A percentile compares a stretch with the other conserved stretches of the same genome.
phyloP scores from a whole-genome alignment of 1,140 invertebrate species.

The Pseudomyrmex dendroicus region DNA sequence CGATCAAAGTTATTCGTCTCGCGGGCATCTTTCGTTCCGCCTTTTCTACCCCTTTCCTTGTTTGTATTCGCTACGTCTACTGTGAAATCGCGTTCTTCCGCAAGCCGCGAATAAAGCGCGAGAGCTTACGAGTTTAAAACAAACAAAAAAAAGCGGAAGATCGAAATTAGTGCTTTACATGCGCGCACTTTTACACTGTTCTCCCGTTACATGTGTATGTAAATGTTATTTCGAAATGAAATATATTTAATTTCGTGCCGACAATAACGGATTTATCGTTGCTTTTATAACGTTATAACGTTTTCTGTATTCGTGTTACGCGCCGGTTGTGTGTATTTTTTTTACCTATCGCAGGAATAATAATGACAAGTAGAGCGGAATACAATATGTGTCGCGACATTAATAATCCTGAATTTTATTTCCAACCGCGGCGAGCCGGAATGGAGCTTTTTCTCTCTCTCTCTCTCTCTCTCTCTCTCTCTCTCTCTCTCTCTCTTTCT shows the following conservation, averaged over 20 bases:
- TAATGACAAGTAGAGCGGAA: constrained; percentile 21
- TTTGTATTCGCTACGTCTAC: not conserved
- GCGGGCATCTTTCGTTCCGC: not conserved
- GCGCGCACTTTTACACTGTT: not conserved
- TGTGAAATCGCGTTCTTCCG: too few relatives aligned
- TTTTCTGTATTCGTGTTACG: not conserved
- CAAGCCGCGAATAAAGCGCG: not conserved
- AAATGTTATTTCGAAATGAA: not conserved
- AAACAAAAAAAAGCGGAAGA: not conserved
- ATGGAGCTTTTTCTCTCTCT: constrained; percentile 14
- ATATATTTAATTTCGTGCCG: not conserved
- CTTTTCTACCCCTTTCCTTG: not conserved
- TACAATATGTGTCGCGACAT: constrained; percentile 20
- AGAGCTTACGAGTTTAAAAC: not conserved
- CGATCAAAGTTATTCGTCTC: constrained; percentile 43
- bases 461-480: not conserved
- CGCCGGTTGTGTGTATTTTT: too few relatives aligned
- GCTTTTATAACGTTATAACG: not conserved
- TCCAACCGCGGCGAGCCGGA: not conserved
- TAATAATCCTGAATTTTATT: constrained; percentile 59
- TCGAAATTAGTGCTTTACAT: not conserved
- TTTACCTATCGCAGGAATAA: not conserved
- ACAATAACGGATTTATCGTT: not conserved
- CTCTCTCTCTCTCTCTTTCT: constrained; percentile 20
- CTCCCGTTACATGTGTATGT: not conserved